phyloP scores from a whole-genome alignment of 1,140 invertebrate species.

The Ceratina calcarata region DNA sequence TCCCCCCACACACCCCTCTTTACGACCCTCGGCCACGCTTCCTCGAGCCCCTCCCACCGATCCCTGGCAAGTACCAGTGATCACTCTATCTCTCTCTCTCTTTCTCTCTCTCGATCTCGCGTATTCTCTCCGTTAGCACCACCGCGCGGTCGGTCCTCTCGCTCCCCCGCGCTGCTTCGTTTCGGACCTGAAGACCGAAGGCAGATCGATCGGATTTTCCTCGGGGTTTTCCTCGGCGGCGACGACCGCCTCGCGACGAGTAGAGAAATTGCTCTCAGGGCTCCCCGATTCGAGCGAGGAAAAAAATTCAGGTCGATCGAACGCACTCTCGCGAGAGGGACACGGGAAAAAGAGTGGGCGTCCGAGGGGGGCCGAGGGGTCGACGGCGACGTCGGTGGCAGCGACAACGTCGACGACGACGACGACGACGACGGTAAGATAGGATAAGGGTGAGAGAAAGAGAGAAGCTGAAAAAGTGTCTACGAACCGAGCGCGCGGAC shows the following conservation, averaged over 20 bases:
- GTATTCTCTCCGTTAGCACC: conserved; percentile 54
- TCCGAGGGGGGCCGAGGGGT: conserved; percentile 28
- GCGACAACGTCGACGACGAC: conserved; percentile 28
- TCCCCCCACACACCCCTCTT: conserved; percentile 32
- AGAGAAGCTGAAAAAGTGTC: conserved; percentile 58
- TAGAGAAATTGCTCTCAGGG: conserved; percentile 68
- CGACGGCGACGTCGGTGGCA: conserved; percentile 4
- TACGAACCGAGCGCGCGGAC: conserved; percentile 56
- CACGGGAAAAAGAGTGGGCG: conserved; percentile 38
- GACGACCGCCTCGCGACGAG: conserved; percentile 72
- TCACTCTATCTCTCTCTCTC: conserved; percentile 23
- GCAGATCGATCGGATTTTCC: conserved; percentile 81
- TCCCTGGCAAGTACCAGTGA: conserved; percentile 40
- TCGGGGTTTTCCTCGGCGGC: conserved; percentile 76
- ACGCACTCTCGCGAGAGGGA: conserved; percentile 65
- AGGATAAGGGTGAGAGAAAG: conserved; percentile 13
- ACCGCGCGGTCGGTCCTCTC: conserved; percentile 34
- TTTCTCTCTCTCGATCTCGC: conserved; percentile 38
- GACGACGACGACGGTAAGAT: neutral
- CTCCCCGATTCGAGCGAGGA: conserved; percentile 67
- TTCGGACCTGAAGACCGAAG: conserved; percentile 78
- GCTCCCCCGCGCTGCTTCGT: conserved; percentile 58
- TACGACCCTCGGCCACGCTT: conserved; percentile 36
- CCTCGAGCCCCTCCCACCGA: conserved; percentile 37
- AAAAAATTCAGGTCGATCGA: conserved; percentile 70